Conservation (phyloP, 2,888 invertebrate genomes). For the Drosophila incognita region DNA sequence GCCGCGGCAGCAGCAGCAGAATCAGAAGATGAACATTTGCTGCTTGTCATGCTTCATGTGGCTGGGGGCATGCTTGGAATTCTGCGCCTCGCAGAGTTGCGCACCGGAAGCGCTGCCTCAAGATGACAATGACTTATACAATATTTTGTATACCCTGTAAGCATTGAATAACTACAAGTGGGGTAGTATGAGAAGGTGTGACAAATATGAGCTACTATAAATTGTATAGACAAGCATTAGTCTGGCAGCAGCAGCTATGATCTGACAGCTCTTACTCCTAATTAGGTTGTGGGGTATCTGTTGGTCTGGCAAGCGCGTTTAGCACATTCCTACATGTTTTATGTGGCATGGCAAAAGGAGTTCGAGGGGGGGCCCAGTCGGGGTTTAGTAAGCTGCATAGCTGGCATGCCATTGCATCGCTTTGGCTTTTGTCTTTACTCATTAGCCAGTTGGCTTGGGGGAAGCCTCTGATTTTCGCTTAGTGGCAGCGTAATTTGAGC, state of each 20-base stretch:
- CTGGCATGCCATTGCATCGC: constrained; percentile 50
- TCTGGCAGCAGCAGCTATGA: neutral
- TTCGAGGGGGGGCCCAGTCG: neutral
- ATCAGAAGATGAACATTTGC: constrained; percentile 12
- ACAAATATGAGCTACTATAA: neutral
- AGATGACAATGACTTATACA: constrained; percentile 64
- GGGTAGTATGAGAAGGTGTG: neutral
- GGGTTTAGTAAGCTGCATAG: constrained; percentile 39
- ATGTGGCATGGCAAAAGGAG: neutral
- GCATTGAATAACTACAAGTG: neutral
- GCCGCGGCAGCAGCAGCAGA: neutral
- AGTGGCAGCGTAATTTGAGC: constrained; percentile 55
- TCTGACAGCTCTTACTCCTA: neutral
- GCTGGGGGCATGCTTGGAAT: constrained; percentile 65
- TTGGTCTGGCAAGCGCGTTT: neutral
- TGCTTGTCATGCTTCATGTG: constrained; percentile 62
- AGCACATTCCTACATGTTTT: constrained; percentile 4
- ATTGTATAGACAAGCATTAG: neutral
- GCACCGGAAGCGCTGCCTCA: constrained; percentile 56
- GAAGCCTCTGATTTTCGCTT: constrained; percentile 62
- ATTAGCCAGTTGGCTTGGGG: constrained; percentile 41
- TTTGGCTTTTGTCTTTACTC: constrained; percentile 33
- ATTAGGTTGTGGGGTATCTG: neutral
- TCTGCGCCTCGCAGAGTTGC: constrained; percentile 41
- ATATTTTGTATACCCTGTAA: constrained; percentile 31